These are phyloP conservation scores for Malurus melanocephalus DNA, from an alignment of 2,113 vertebrate species.

Conservation along the genomic window DNA sequence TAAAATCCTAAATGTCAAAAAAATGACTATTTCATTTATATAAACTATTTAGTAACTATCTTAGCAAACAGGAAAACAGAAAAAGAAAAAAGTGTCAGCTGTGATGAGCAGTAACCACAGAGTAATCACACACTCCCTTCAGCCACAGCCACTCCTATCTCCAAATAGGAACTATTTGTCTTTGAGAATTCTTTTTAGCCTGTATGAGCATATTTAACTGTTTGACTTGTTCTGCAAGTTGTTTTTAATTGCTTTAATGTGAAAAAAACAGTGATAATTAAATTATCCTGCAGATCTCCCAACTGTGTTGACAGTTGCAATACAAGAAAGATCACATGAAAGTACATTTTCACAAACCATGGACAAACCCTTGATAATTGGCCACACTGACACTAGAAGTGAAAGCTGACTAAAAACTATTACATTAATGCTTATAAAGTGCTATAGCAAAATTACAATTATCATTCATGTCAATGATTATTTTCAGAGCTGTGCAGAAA, in stretches of 20 bases:
- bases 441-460: neutral
- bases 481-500: neutral
- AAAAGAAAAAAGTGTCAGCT: neutral
- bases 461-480: neutral
- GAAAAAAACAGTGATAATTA: slow-evolving; percentile 56
- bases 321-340: neutral
- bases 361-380: neutral
- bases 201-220: slow-evolving; percentile 22
- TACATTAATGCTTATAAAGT: neutral
- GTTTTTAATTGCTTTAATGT: slow-evolving; percentile 49
- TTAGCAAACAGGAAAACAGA: neutral
- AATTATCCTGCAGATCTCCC: slow-evolving; percentile 48
- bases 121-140: neutral
- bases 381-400: neutral
- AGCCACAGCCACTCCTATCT: neutral
- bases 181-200: neutral
- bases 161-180: slow-evolving; percentile 1
- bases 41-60: neutral
- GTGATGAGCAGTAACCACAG: neutral
- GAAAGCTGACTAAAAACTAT: neutral
- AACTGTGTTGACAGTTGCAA: neutral
- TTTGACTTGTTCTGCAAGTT: slow-evolving; percentile 51
- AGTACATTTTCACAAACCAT: neutral
- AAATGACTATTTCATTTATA: neutral
- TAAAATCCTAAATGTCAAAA: neutral